phyloP scores from a whole-genome alignment of 2,888 invertebrate species.

The Netelia inedita region DNA sequence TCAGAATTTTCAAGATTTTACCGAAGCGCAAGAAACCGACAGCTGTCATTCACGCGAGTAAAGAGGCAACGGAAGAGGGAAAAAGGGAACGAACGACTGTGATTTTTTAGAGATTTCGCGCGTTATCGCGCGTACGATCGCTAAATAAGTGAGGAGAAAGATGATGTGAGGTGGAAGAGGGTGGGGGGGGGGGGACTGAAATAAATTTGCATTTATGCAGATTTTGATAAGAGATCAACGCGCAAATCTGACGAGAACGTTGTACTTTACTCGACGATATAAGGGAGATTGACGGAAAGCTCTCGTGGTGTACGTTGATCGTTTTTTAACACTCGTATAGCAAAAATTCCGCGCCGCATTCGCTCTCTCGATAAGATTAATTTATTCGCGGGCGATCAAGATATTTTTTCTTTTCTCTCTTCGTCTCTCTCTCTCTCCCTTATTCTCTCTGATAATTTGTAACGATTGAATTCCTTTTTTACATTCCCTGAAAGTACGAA shows the following conservation, averaged over 20 bases:
- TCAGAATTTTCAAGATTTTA: not conserved
- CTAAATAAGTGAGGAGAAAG: slow-evolving; percentile 8
- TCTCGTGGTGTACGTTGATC: slow-evolving; percentile 21
- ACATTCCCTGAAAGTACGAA: not conserved
- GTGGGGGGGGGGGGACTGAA: not conserved
- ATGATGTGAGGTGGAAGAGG: not conserved
- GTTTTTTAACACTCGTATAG: slow-evolving; percentile 43
- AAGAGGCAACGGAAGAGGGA: not conserved
- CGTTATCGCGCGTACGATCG: slow-evolving; percentile 10
- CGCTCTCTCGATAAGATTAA: not conserved
- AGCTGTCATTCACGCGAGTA: slow-evolving; percentile 44
- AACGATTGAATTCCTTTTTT: slow-evolving; percentile 36
- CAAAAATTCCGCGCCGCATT: slow-evolving; percentile 33
- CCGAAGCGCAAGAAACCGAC: not conserved
- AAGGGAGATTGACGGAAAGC: slow-evolving; percentile 28
- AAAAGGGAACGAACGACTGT: not conserved
- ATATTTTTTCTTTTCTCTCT: slow-evolving; percentile 15
- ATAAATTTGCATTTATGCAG: slow-evolving; percentile 16
- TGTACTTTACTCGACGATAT: slow-evolving; percentile 30
- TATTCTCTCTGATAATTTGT: slow-evolving; percentile 33
- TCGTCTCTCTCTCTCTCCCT: not conserved
- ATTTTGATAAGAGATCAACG: slow-evolving; percentile 30
- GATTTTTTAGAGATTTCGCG: slow-evolving; percentile 19
- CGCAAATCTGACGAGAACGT: slow-evolving; percentile 34
- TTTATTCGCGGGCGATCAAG: not conserved